Evolutionary conservation across 2,113 vertebrate species (phyloP), one percentile per base, ranked within the genome.

Genomic region (Anarhynchus alexandrinus): DNA sequence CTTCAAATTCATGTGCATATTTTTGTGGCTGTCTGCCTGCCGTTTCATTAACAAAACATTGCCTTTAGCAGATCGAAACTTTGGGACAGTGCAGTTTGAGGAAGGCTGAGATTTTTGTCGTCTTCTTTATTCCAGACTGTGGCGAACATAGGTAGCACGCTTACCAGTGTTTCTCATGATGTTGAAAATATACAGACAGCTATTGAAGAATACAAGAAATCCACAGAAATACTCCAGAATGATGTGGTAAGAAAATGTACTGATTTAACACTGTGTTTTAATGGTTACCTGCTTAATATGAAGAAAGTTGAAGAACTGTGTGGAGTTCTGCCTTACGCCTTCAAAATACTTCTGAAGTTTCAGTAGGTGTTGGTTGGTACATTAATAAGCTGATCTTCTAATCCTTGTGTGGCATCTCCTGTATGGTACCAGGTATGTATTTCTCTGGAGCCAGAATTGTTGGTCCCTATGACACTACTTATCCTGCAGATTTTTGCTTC

Each of bases 141-240:
- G 27, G 99, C 99, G 13, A 99, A 98, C 36, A 99, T 99, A 90
- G 99, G 99, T 36, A 99, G 98, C 98, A 99, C 99, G 3, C 98
- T 99, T 86, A 99, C 99, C 66, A 99, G 99, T 30, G 99, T 99
- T 73, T 99, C 99, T 86, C 99, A 99, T 57, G 99, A 99, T 88
- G 98, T 99, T 93, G 98, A 98, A 90, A 98, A 98, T 12, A 98
- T 99, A 82, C 99, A 99, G 97, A 96, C 98, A 52, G 96, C 98
- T n/a, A 92, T 99, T 36, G 99, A 99, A 69, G 98, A 98, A 64
- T 98, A 99, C 96, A 99, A 97, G 97, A 99, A 98, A 96, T 97
- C 97, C 54, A 94, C 98, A 21, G 98, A 98, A 74, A 88, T 78
- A 26, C 94, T 98, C 27, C 98, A 98, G 93, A 98, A 96, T 72